A percentile compares a stretch with the other conserved stretches of the same genome.
phyloP scores from a whole-genome alignment of 2,797 vertebrate genomes.

The Sebastolobus alascanus region DNA sequence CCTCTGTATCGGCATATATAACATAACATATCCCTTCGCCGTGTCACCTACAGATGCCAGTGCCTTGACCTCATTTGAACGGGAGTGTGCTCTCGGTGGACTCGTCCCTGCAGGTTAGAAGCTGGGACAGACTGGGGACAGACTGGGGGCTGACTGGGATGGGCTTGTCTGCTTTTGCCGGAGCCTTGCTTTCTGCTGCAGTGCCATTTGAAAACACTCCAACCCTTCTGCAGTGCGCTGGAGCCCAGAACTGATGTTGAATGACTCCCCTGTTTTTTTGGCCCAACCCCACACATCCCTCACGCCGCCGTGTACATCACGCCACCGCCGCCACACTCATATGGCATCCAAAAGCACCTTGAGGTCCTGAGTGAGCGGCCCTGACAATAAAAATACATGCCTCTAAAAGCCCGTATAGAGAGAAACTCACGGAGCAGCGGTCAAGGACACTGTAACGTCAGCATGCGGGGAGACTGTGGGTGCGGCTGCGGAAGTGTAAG shows the following conservation, averaged over 20 bases:
- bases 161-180: conserved; percentile 49
- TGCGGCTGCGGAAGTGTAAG: conserved; percentile 32
- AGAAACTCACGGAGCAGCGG: conserved; percentile 7
- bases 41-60: background rate
- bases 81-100: background rate
- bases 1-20: conserved; percentile 33
- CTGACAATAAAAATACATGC: conserved; percentile 37
- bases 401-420: conserved; percentile 4
- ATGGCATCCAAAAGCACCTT: conserved; percentile 49
- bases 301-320: conserved; percentile 44
- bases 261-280: conserved; percentile 56
- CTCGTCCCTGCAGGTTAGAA: conserved; percentile 18
- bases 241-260: conserved; percentile 70
- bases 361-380: conserved; percentile 4
- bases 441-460: conserved; percentile 57
- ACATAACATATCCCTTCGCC: conserved; percentile 18
- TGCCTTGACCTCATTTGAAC: conserved; percentile 24
- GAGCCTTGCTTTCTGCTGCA: conserved; percentile 75
- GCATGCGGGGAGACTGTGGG: conserved; percentile 23
- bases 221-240: conserved; percentile 81
- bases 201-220: conserved; percentile 79
- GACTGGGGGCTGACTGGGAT: conserved; percentile 45
- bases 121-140: conserved; percentile 28
- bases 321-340: conserved; percentile 11
- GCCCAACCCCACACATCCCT: conserved; percentile 47